These are phyloP conservation scores for Echeneis naucrates DNA, from an alignment of 2,797 vertebrate species.

Conservation along the genomic window DNA sequence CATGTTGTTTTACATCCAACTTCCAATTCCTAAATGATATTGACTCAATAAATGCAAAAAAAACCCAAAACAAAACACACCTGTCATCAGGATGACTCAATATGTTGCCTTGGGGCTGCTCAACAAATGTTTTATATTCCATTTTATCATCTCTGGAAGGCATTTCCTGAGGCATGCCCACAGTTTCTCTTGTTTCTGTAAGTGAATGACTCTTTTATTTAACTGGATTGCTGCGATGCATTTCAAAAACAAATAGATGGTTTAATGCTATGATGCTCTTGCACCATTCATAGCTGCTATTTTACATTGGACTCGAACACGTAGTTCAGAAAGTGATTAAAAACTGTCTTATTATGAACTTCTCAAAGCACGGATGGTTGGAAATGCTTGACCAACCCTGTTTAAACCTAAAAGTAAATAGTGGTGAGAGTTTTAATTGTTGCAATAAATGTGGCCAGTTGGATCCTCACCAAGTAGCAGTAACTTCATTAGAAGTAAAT, in stretches of 20 bases:
- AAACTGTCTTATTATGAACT: not conserved
- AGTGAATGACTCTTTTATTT: not conserved
- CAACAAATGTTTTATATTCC: conserved; percentile 7
- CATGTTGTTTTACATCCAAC: not conserved
- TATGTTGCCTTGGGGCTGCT: not conserved
- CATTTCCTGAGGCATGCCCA: not conserved
- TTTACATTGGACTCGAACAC: not conserved
- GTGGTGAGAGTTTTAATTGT: conserved; percentile 15
- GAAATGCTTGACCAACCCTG: conserved; percentile 47
- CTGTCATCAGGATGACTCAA: not conserved
- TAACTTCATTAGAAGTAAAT: conserved; percentile 13
- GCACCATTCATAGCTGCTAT: not conserved
- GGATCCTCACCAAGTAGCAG: not conserved
- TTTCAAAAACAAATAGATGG: conserved; percentile 1
- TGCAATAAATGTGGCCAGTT: not conserved
- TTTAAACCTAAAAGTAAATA: conserved; percentile 28
- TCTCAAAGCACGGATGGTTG: conserved; percentile 44
- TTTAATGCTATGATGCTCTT: not conserved
- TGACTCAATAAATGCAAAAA: conserved; percentile 8
- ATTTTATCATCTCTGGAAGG: conserved; percentile 18
- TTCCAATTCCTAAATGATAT: conserved; percentile 4
- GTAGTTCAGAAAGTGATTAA: not conserved
- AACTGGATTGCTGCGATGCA: not conserved
- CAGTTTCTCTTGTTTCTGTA: not conserved
- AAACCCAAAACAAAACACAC: too few species aligned